Conservation (phyloP, 1,140 invertebrate genomes). For the Mya arenaria region DNA sequence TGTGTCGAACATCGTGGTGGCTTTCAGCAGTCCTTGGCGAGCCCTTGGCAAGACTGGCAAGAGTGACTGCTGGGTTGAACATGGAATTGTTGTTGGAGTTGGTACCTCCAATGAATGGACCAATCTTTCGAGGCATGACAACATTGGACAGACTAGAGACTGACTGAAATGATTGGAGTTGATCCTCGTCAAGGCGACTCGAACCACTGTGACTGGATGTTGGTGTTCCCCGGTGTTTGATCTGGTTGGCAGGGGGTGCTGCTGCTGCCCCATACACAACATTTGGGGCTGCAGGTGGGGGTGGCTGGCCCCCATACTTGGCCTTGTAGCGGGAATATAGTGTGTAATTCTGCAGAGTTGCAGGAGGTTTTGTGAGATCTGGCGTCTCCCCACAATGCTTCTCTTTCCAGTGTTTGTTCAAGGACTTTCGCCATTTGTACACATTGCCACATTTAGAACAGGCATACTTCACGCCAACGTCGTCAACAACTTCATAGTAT, state of each 20-base stretch:
- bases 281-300: constrained; percentile 50
- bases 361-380: constrained; percentile 67
- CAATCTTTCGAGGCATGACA: constrained; percentile 73
- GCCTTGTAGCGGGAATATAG: constrained; percentile 38
- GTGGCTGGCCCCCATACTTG: constrained; percentile 47
- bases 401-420: constrained; percentile 82
- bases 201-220: constrained; percentile 44
- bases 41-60: not conserved
- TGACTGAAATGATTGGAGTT: constrained; percentile 16
- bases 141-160: constrained; percentile 54
- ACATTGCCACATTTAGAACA: constrained; percentile 81
- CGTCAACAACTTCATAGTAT: constrained; percentile 78
- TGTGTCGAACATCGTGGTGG: constrained; percentile 44
- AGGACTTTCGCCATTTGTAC: constrained; percentile 81
- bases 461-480: constrained; percentile 79
- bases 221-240: constrained; percentile 42
- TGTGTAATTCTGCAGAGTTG: constrained; percentile 56
- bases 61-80: not conserved
- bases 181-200: not conserved
- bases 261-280: constrained; percentile 44
- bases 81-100: constrained; percentile 44
- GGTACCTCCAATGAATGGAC: constrained; percentile 73
- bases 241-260: constrained; percentile 31
- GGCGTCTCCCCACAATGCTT: constrained; percentile 77
- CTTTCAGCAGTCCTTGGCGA: constrained; percentile 35